A percentile compares a stretch with the other conserved stretches of the same genome.
Conservation (phyloP, 2,113 vertebrate genomes). For the Peromyscus polionotus region DNA sequence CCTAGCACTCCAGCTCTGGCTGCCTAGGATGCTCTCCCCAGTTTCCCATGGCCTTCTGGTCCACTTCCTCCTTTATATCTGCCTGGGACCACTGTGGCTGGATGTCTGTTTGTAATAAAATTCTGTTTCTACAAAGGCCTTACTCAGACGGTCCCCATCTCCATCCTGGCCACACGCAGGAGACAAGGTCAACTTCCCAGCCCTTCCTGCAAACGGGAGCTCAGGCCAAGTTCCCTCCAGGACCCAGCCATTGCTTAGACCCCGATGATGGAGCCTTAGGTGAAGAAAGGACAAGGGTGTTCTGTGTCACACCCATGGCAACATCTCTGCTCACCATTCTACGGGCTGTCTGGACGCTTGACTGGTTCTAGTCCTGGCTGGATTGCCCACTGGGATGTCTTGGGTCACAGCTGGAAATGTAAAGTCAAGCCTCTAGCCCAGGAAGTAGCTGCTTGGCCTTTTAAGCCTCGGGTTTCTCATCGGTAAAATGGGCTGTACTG, state of each 20-base stretch:
- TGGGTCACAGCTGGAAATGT: not conserved
- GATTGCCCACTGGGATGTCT: not conserved
- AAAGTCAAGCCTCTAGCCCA: not conserved
- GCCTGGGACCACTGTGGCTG: not conserved
- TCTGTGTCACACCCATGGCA: not conserved
- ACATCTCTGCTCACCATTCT: accelerated
- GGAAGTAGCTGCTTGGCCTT: not conserved
- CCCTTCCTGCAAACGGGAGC: not conserved
- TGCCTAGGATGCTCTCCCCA: accelerated
- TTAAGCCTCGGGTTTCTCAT: not conserved
- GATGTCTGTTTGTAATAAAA: not conserved
- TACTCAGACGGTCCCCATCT: not conserved
- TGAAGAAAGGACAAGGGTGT: not conserved
- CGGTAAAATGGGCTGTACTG: not conserved
- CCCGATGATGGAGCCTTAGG: not conserved
- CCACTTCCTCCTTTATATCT: not conserved
- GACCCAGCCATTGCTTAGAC: not conserved
- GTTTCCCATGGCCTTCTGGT: not conserved
- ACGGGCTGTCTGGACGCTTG: accelerated
- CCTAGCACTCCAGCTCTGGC: accelerated
- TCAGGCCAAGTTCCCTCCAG: not conserved
- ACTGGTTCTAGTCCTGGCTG: not conserved
- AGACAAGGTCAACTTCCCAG: not conserved
- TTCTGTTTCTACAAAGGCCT: not conserved
- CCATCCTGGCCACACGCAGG: not conserved